Percentiles rank a stretch among this genome's conserved stretches.
phyloP scores from a whole-genome alignment of 1,140 invertebrate genomes.

The Stegodyphus mimosarum region DNA sequence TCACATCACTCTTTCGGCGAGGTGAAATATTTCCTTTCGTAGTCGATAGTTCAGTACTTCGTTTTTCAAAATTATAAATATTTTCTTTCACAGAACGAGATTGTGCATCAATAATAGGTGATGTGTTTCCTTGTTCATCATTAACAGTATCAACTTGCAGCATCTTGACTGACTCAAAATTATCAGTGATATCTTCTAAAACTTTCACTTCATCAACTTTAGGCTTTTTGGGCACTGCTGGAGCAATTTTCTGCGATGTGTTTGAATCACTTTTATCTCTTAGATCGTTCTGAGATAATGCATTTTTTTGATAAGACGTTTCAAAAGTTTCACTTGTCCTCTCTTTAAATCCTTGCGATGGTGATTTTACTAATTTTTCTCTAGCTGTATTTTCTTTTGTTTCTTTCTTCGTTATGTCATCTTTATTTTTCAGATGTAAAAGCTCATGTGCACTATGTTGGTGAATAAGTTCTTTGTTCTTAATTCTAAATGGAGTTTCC shows the following conservation, averaged over 20 bases:
- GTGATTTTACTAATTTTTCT: slow-evolving; percentile 44
- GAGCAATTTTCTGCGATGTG: slow-evolving; percentile 36
- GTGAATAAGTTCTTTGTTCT: slow-evolving; percentile 54
- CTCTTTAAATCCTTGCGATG: slow-evolving; percentile 46
- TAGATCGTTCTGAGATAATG: slow-evolving; percentile 13
- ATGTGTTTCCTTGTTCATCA: slow-evolving; percentile 26
- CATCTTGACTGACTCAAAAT: neutral
- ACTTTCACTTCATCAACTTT: slow-evolving; percentile 28
- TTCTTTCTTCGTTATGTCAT: slow-evolving; percentile 13
- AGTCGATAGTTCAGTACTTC: slow-evolving; percentile 34
- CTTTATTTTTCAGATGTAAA: slow-evolving; percentile 36
- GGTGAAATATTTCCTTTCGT: slow-evolving; percentile 33
- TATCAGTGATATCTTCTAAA: slow-evolving; percentile 1
- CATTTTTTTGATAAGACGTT: neutral
- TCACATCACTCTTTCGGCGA: slow-evolving; percentile 51
- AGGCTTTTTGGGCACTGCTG: slow-evolving; percentile 47
- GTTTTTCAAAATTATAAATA: slow-evolving; percentile 57
- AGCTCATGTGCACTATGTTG: slow-evolving; percentile 54
- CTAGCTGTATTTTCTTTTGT: slow-evolving; percentile 2
- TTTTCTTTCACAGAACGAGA: slow-evolving; percentile 56
- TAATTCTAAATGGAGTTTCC: slow-evolving; percentile 31
- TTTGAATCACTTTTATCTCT: slow-evolving; percentile 28
- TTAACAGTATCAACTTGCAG: slow-evolving; percentile 28
- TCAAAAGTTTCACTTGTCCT: neutral
- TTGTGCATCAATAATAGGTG: slow-evolving; percentile 40